Evolutionary conservation across 2,888 invertebrate species (phyloP).

Genomic region (Idaea aversata): DNA sequence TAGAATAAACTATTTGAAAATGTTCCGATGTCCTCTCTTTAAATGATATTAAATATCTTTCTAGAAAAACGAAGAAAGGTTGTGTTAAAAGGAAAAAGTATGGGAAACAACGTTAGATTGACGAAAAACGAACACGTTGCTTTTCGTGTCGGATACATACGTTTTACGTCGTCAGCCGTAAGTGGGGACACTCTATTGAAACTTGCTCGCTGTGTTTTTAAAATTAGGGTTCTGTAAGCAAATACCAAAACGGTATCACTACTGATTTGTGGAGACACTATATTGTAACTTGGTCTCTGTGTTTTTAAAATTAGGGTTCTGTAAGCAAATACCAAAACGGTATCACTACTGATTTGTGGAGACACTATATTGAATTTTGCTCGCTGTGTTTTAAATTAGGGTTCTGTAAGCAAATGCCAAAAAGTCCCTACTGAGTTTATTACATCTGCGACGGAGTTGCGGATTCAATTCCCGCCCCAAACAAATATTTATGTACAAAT

Average conservation of each 20-base stretch:
- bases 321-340: not conserved
- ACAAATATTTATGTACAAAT: no score
- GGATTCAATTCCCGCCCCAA: no score
- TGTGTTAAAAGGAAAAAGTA: slow-evolving; percentile 12
- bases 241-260: no score
- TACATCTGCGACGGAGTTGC: no score
- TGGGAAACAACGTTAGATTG: slow-evolving; percentile 36
- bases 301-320: slow-evolving; percentile 24
- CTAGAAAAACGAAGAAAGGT: slow-evolving; percentile 8
- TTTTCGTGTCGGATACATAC: no score
- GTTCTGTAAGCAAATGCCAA: slow-evolving; percentile 7
- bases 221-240: slow-evolving; percentile 18
- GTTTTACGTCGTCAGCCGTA: not conserved
- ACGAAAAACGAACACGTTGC: slow-evolving; percentile 42
- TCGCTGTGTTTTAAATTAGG: slow-evolving; percentile 22
- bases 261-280: slow-evolving; percentile 13
- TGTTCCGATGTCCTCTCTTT: not conserved
- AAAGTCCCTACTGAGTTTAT: no score
- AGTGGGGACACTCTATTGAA: slow-evolving; percentile 21
- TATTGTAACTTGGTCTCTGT: slow-evolving; percentile 21
- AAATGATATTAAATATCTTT: not conserved
- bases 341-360: not conserved
- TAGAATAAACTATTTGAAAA: not conserved
- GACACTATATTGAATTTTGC: slow-evolving; percentile 22
- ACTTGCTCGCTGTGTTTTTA: slow-evolving; percentile 21